A percentile compares a stretch with the other conserved stretches of the same genome.
These are phyloP conservation scores for Delichon dasypus DNA, from an alignment of 2,797 vertebrate genomes.

Conservation along the genomic window DNA sequence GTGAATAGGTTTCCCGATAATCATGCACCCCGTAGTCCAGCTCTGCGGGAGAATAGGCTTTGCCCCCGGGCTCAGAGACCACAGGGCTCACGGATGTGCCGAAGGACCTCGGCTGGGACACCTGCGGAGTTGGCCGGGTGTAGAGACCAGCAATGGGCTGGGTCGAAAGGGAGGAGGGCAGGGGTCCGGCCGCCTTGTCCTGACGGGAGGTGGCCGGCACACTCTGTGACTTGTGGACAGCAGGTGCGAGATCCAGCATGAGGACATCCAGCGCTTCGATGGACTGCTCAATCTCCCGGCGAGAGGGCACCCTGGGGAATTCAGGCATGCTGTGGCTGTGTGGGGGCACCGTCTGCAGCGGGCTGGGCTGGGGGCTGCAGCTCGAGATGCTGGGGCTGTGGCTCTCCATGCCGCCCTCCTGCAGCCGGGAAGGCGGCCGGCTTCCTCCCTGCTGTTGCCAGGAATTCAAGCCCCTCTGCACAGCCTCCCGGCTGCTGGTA, in stretches of 20 bases:
- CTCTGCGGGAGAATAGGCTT: conserved; percentile 69
- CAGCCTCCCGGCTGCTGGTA: conserved; percentile 93
- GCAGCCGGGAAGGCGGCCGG: conserved; percentile 63
- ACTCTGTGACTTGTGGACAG: conserved; percentile 88
- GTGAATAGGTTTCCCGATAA: conserved; percentile 58
- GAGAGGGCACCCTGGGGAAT: conserved; percentile 87
- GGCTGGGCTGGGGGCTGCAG: conserved; percentile 71
- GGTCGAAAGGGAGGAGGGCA: conserved; percentile 78
- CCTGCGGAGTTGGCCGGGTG: conserved; percentile 58
- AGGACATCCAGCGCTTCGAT: conserved; percentile 95
- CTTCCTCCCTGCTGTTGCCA: conserved; percentile 90
- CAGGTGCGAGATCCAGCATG: conserved; percentile 89
- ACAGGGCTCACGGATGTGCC: not conserved
- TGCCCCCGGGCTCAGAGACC: conserved; percentile 48
- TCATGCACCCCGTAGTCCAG: conserved; percentile 41
- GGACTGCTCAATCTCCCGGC: conserved; percentile 94
- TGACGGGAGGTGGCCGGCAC: conserved; percentile 73
- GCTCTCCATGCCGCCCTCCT: conserved; percentile 74
- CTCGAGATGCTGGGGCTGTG: conserved; percentile 55
- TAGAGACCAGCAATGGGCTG: conserved; percentile 77
- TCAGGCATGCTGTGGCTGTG: conserved; percentile 85
- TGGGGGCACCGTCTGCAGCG: conserved; percentile 67
- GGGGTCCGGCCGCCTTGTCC: conserved; percentile 40
- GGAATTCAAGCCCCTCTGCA: conserved; percentile 92
- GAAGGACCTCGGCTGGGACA: conserved; percentile 71